Base-by-base conservation (phyloP, 2,888 invertebrate genomes). In the Trichogramma dendrolimi region DNA sequence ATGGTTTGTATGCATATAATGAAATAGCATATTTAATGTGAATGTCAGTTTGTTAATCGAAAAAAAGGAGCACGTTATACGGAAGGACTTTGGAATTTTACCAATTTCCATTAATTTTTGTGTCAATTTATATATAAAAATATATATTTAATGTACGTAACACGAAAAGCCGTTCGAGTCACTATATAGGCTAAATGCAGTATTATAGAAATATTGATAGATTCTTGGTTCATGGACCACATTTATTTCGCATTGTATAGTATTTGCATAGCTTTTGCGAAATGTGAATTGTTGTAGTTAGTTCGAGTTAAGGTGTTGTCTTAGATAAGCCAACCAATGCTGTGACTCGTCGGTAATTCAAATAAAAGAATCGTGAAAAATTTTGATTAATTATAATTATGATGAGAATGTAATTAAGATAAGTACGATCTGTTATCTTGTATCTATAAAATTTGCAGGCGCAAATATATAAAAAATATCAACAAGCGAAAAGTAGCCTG, bases 11-110 rank as follows among this genome's bases (percentile, higher is more conserved):
- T 59, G 63, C 60, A 61, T 61, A 63, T 61, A 61, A 66, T 60
- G 54, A 61, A 63, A 55, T 63, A 63, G 60, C 61, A 63, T 66
- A 63, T 63, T 61, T 48, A 61, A 63, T 59, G 63, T 66, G 60
- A 59, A 52, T 62, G 48, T 62, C 55, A 55, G 41, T 49, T 6
- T 50, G 47, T 42, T 58, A 53, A 14, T 42, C 43, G 43, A 54
- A 11, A 38, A 44, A 49, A 6, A 44, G n/a, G 27, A 42, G 11
- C 10, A 4, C 43, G 27, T n/a, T 38, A 50, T 11, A 44, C 43
- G 42, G 11, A 43, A 38, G 42, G 41, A 52, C 52, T 55, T 58
- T 14, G 14, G 53, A 44, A 41, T 55, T 27, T 27, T n/a, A 41
- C 11, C 11, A 5, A 51, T 6, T 44, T 60, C 47, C 52, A 52